Evolutionary conservation across 2,888 invertebrate species (phyloP).

Genomic region (Xanthia icteritia): DNA sequence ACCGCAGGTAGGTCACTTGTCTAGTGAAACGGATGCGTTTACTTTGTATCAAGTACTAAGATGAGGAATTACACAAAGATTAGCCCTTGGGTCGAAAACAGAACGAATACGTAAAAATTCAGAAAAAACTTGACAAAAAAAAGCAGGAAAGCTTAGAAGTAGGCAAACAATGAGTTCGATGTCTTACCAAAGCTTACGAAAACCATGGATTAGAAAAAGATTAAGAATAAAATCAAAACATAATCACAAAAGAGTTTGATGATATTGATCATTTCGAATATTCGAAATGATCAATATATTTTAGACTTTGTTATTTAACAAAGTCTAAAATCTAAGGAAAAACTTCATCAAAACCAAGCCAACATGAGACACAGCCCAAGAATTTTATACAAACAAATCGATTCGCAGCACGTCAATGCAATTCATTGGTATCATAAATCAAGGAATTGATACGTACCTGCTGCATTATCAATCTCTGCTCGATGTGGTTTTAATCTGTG

Average conservation of each 20-base stretch:
- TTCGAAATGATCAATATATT: too few species aligned
- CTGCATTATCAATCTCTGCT: constrained; percentile 77
- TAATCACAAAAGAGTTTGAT: not conserved
- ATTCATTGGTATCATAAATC: constrained; percentile 72
- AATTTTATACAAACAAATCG: constrained; percentile 42
- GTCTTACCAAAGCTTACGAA: not conserved
- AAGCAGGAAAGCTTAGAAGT: not conserved
- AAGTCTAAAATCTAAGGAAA: not conserved
- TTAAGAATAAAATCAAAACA: not conserved
- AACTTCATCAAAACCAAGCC: constrained; percentile 10
- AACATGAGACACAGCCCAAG: constrained; percentile 8
- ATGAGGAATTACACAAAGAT: constrained; percentile 28
- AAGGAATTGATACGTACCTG: constrained; percentile 74
- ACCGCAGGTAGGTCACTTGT: constrained; percentile 85
- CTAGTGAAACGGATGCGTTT: constrained; percentile 67
- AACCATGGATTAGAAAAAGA: not conserved
- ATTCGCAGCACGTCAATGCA: constrained; percentile 53
- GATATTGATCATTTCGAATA: not conserved
- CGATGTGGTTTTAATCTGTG: constrained; percentile 65
- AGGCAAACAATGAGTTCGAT: not conserved
- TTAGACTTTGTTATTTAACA: too few species aligned
- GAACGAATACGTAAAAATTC: not conserved
- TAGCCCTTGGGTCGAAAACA: not conserved
- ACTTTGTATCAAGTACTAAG: constrained; percentile 64
- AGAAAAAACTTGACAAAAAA: not conserved